These are phyloP conservation scores for Mormoops blainvillei DNA, from an alignment of 2,113 vertebrate species.

Conservation along the genomic window DNA sequence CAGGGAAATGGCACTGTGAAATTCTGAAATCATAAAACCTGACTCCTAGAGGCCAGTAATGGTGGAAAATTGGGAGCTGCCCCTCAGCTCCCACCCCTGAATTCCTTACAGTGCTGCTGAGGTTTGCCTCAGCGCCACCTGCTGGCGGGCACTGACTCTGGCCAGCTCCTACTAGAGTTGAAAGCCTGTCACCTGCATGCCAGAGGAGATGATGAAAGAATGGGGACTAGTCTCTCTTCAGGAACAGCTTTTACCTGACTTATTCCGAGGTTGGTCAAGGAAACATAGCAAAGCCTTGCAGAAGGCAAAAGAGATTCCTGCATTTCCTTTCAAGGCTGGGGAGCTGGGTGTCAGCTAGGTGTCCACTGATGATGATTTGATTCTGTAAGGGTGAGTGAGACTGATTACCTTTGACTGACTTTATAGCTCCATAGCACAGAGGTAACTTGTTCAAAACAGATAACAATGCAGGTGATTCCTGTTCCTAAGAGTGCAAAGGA, in stretches of 20 bases:
- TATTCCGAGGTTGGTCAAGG: background rate
- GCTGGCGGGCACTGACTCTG: background rate
- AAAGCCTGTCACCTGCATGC: background rate
- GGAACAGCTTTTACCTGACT: background rate
- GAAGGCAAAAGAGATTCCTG: background rate
- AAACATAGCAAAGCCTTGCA: background rate
- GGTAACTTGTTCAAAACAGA: background rate
- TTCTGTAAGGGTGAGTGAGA: background rate
- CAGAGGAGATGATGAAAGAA: no score
- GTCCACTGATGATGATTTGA: background rate
- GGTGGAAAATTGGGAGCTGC: background rate
- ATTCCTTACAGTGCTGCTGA: accelerated
- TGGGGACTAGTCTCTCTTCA: background rate
- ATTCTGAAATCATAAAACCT: background rate
- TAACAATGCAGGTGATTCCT: background rate
- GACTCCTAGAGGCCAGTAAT: background rate
- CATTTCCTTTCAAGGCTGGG: background rate
- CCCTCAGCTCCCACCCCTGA: background rate
- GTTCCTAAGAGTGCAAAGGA: background rate
- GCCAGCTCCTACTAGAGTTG: background rate
- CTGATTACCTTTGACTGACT: background rate
- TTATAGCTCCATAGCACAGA: background rate
- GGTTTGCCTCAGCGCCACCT: constrained; percentile 11
- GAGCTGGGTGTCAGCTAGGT: background rate
- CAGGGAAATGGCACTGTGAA: background rate